phyloP scores from a whole-genome alignment of 2,113 vertebrate species.

The Xenus cinereus region DNA sequence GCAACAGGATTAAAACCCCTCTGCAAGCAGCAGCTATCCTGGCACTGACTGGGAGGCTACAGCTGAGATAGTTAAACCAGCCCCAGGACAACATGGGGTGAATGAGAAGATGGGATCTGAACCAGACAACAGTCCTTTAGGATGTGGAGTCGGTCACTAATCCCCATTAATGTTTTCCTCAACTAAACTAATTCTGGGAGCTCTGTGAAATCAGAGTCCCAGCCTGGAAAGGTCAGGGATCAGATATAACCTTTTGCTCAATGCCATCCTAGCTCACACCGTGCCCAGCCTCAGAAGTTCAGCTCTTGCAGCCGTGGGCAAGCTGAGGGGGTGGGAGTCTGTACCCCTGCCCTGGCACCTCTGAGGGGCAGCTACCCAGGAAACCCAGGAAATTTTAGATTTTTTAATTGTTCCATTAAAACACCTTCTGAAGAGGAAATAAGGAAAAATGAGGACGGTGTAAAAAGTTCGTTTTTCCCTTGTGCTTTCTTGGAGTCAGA shows the following conservation, averaged over 20 bases:
- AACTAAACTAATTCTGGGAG: background rate
- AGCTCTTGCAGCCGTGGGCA: background rate
- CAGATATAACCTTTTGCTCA: constrained; percentile 21
- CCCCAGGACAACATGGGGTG: fast-evolving
- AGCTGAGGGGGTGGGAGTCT: background rate
- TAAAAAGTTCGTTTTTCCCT: background rate
- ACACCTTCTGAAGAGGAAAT: background rate
- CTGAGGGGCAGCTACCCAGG: background rate
- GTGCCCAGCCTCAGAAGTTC: background rate
- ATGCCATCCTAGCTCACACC: background rate
- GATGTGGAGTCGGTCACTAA: background rate
- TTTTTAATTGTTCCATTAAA: background rate
- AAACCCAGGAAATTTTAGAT: background rate
- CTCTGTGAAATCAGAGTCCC: constrained; percentile 35
- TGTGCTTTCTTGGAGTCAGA: background rate
- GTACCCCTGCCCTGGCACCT: background rate
- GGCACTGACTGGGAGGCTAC: background rate
- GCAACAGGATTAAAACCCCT: background rate
- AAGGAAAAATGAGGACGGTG: background rate
- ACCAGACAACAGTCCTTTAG: background rate
- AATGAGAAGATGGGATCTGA: background rate
- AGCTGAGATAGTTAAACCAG: background rate
- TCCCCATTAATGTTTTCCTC: background rate
- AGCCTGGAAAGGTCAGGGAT: constrained; percentile 52
- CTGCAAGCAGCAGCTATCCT: background rate